These are phyloP conservation scores for Carettochelys insculpta DNA, from an alignment of 2,113 vertebrate genomes.

Conservation along the genomic window DNA sequence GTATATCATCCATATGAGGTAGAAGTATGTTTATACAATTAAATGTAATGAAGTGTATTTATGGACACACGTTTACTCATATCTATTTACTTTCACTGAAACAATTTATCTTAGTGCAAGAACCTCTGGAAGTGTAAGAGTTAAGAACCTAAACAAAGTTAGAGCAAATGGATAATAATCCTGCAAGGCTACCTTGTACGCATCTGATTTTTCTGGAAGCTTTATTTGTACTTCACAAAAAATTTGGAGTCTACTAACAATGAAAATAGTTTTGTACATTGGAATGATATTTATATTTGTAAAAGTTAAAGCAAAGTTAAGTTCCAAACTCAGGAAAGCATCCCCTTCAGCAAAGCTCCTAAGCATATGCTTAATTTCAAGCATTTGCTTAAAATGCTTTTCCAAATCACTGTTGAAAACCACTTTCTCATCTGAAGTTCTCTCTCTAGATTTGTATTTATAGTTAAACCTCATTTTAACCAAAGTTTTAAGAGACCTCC, in stretches of 20 bases:
- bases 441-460: background rate
- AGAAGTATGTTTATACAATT: background rate
- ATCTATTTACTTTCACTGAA: background rate
- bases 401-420: background rate
- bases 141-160: background rate
- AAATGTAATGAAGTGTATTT: background rate
- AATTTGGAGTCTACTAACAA: background rate
- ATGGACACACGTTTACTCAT: background rate
- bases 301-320: constrained; percentile 29
- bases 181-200: background rate
- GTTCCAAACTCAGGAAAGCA: background rate
- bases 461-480: background rate
- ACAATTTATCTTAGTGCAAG: background rate
- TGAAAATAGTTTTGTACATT: background rate
- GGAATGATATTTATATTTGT: background rate
- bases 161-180: background rate
- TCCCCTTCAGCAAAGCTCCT: background rate
- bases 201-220: background rate
- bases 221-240: background rate
- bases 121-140: background rate
- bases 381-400: background rate
- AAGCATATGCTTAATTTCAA: background rate
- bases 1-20: background rate
- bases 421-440: background rate
- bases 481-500: constrained; percentile 12